Base-by-base conservation (phyloP, 1,140 invertebrate species). In the Drosophila navojoa region DNA sequence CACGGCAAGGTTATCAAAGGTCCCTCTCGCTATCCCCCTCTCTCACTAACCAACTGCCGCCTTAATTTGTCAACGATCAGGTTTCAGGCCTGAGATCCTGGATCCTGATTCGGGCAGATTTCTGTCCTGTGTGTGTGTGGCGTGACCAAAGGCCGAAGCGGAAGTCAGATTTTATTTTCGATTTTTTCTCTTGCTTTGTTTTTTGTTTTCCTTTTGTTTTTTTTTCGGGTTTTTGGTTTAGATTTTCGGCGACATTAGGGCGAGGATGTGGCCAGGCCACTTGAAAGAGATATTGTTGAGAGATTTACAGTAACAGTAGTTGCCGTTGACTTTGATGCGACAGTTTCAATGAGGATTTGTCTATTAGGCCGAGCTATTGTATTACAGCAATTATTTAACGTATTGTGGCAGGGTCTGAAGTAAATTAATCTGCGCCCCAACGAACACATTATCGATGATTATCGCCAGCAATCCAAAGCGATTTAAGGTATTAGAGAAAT, bases 121-220 rank as follows among this genome's bases (percentile, higher is more conserved):
- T 64, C 35, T 32, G 40, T 58, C 52, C 19, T 54, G 55, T 71
- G 13, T 69, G 13, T 69, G 69, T 76, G 60, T 77, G 77, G 58
- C 52, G 72, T 81, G 82, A 86, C 81, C 19, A 47, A 69, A 63
- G 71, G 59, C 54, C 47, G 59, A 59, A 54, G 58, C 81, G 81
- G 81, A 86, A 86, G 82, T 86, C 75, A 55, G 58, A 50, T 71
- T 77, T 47, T 45, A 7, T n/a, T 11, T 10, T 64, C 40, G 57
- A 53, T 69, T 71, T 53, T 52, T 58, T 78, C 45, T 71, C 54
- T 44, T 54, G 15, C 57, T 59, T 32, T 32, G 32, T 32, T 32
- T 32, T 32, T 6, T 7, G 27, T 29, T 29, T 29, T 29, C 4
- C 19, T 29, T 5, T 29, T 29, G 32, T 32, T 32, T 32, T 7